These are phyloP conservation scores for Dorcus parallelipipedus DNA, from an alignment of 2,888 invertebrate genomes.

Conservation along the genomic window DNA sequence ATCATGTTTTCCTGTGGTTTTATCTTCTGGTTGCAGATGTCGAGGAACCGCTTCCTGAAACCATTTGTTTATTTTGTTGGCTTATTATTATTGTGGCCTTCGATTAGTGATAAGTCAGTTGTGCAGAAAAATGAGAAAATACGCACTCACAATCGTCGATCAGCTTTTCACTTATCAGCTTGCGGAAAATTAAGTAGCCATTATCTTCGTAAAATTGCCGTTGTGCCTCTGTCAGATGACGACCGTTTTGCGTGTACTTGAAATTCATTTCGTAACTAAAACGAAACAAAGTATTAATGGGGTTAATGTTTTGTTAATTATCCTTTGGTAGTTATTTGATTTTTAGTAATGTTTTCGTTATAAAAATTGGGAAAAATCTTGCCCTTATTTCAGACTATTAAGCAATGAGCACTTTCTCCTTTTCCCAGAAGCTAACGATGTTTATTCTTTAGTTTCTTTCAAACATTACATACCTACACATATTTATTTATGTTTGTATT, in stretches of 20 bases:
- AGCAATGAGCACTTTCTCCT: too few relatives aligned
- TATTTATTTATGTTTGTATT: too few relatives aligned
- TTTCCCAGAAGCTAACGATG: too few relatives aligned
- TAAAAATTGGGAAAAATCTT: too few relatives aligned
- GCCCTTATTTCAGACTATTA: too few relatives aligned
- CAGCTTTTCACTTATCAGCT: slow-evolving; percentile 62
- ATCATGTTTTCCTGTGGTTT: slow-evolving; percentile 53
- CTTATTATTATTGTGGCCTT: neutral
- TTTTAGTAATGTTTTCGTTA: too few relatives aligned
- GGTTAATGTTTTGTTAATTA: too few relatives aligned
- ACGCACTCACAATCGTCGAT: slow-evolving; percentile 65
- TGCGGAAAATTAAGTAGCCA: slow-evolving; percentile 74
- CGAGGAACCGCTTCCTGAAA: slow-evolving; percentile 65
- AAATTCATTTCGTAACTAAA: slow-evolving; percentile 25
- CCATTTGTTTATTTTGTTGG: neutral
- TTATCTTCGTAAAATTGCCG: slow-evolving; percentile 73
- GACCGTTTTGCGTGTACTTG: slow-evolving; percentile 44
- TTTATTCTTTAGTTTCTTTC: too few relatives aligned
- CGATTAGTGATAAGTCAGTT: neutral
- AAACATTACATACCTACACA: too few relatives aligned
- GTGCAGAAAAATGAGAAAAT: neutral
- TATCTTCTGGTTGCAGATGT: slow-evolving; percentile 62
- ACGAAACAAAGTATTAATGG: neutral
- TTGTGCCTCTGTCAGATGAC: slow-evolving; percentile 57
- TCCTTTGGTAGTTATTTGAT: too few relatives aligned